These are phyloP conservation scores for Caenorhabditis sp. DNA, from an alignment of 2,888 invertebrate species.

Conservation along the genomic window DNA sequence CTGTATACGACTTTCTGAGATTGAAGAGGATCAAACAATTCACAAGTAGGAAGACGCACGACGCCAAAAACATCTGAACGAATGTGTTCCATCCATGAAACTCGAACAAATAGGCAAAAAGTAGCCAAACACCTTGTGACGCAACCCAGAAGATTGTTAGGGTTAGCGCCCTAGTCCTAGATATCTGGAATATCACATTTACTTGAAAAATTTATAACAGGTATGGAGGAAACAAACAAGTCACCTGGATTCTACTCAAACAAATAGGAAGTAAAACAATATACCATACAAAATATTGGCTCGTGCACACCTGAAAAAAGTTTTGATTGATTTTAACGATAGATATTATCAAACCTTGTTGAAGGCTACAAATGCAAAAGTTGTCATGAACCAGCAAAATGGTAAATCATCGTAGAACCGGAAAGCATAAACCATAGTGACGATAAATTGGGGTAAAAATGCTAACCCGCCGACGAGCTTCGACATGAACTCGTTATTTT, in stretches of 20 bases:
- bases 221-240: background rate
- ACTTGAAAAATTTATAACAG: background rate
- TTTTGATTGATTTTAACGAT: background rate
- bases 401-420: slow-evolving; percentile 77
- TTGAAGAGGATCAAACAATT: slow-evolving; percentile 74
- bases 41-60: slow-evolving; percentile 83
- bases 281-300: slow-evolving; percentile 95
- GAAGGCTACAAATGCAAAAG: slow-evolving; percentile 87
- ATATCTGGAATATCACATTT: slow-evolving; percentile 47
- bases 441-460: slow-evolving; percentile 64
- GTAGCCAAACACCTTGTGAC: slow-evolving; percentile 86
- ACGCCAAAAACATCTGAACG: slow-evolving; percentile 83
- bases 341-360: slow-evolving; percentile 81
- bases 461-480: slow-evolving; percentile 57
- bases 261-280: slow-evolving; percentile 83
- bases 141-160: slow-evolving; percentile 75
- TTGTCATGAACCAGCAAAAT: slow-evolving; percentile 84
- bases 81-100: slow-evolving; percentile 85
- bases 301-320: slow-evolving; percentile 81
- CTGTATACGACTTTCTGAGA: slow-evolving; percentile 21
- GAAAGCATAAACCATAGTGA: slow-evolving; percentile 56
- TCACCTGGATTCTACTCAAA: slow-evolving; percentile 72
- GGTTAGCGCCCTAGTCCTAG: slow-evolving; percentile 14
- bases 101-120: slow-evolving; percentile 89
- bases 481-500: slow-evolving; percentile 62